Base-by-base conservation (phyloP, 2,888 invertebrate species). In the Phragmatobia fuliginosa region DNA sequence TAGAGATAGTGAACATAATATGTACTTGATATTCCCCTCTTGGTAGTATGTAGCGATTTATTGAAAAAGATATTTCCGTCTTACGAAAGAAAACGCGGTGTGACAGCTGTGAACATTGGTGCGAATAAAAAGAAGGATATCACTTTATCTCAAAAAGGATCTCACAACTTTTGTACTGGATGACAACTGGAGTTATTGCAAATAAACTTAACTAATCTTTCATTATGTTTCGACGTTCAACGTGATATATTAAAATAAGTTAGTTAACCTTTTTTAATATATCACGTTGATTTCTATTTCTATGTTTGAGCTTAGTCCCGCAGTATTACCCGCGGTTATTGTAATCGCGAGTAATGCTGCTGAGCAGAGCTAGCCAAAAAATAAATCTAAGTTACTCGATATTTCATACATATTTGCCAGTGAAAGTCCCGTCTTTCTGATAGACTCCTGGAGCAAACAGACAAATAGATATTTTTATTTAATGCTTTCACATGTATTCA, bases 21-120 rank as follows among this genome's bases (percentile, higher is more conserved):
- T n/a, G n/a, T n/a, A 62, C 41, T 52, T 33, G 16, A 2, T 41
- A 64, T 64, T 64, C 18, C 36, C 25, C n/a, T 38, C 41, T 62
- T 21, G 8, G 31, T 16, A 49, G 36, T 36, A 38, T 11, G 65
- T 25, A 56, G 65, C 16, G 59, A 66, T 59, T 58, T 66, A 66
- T 66, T 58, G 31, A 28, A 66, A 65, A 58, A 38, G 58, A 33
- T 65, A 66, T 66, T 66, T 31, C 28, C 38, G 25, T 58, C 38
- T 41, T 66, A 58, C 45, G 38, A 58, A 59, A 21, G 66, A n/a
- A 21, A 56, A 65, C 31, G 38, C 59, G 52, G 10, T 28, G 64
- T 59, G 58, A 59, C 58, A 58, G 58, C 41, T 66, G 66, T 41
- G 64, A 38, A 56, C 38, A 65, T 41, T 31, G 38, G 18, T 16